phyloP scores from a whole-genome alignment of 2,888 invertebrate genomes.

The Torymus aiolomorphi region DNA sequence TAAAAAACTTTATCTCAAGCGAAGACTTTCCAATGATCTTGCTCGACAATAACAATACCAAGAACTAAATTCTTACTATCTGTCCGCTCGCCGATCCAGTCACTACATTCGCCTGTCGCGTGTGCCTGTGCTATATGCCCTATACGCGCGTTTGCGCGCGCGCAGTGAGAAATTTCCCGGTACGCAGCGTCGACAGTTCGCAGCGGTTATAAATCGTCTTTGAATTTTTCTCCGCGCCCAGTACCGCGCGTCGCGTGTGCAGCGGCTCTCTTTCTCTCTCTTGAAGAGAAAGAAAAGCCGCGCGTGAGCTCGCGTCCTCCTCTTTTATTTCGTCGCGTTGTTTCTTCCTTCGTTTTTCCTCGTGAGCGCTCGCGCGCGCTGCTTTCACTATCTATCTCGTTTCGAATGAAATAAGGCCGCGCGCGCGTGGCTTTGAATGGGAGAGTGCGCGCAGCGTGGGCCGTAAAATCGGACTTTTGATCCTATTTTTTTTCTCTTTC shows the following conservation, averaged over 20 bases:
- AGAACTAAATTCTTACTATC: too few species aligned
- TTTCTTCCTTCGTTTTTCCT: background rate
- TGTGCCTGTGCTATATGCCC: background rate
- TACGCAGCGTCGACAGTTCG: constrained; percentile 23
- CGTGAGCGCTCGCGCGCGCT: background rate
- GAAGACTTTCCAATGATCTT: too few species aligned
- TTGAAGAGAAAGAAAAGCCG: constrained; percentile 10
- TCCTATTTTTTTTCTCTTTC: background rate
- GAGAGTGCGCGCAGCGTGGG: constrained; percentile 4
- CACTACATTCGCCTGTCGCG: background rate
- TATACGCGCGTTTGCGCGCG: too few species aligned
- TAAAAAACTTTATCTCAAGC: too few species aligned
- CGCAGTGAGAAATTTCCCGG: constrained; percentile 31
- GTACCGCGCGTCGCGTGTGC: background rate
- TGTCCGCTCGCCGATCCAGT: too few species aligned
- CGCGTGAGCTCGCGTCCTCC: background rate
- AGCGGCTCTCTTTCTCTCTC: too few species aligned
- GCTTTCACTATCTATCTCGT: constrained; percentile 36
- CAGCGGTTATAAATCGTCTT: constrained; percentile 46
- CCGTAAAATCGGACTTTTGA: constrained; percentile 24
- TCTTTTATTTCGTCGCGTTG: background rate
- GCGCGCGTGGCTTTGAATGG: constrained; percentile 3
- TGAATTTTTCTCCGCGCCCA: constrained; percentile 28
- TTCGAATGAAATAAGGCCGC: constrained; percentile 10
- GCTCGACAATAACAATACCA: too few species aligned